A percentile compares a stretch with the other conserved stretches of the same genome.
phyloP scores from a whole-genome alignment of 2,797 vertebrate species.

The Lepus townsendii region DNA sequence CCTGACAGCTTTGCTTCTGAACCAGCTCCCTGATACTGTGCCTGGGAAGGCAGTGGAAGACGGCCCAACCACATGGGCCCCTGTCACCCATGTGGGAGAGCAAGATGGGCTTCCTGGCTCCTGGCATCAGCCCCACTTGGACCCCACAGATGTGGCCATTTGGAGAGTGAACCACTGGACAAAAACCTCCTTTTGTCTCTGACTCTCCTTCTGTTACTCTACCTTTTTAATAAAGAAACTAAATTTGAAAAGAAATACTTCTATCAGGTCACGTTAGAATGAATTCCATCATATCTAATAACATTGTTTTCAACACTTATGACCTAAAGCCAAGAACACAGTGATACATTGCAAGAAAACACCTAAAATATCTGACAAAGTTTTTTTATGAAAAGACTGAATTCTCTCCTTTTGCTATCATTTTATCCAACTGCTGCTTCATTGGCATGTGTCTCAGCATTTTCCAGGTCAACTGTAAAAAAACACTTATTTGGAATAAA shows the following conservation, averaged over 20 bases:
- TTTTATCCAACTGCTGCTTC: not conserved
- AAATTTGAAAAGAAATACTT: not conserved
- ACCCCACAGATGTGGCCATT: no score
- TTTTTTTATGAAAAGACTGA: not conserved
- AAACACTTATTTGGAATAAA: not conserved
- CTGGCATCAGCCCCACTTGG: no score
- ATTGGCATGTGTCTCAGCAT: not conserved
- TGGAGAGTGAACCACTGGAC: no score
- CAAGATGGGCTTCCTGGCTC: no score
- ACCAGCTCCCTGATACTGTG: no score
- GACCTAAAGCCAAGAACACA: not conserved
- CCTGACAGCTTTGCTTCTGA: no score
- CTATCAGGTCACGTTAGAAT: slow-evolving; percentile 26
- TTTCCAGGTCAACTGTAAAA: slow-evolving; percentile 12
- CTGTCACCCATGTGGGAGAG: no score
- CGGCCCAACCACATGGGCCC: no score
- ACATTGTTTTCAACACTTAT: slow-evolving; percentile 7
- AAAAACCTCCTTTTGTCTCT: no score
- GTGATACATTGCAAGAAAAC: not conserved
- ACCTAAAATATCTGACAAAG: not conserved
- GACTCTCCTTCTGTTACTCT: no score
- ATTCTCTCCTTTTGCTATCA: not conserved
- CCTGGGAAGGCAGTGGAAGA: no score
- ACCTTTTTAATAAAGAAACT: no score
- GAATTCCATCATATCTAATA: not conserved